Percentiles rank a stretch among this genome's conserved stretches.
phyloP scores from a whole-genome alignment of 2,888 invertebrate genomes.

The Euplexia lucipara region DNA sequence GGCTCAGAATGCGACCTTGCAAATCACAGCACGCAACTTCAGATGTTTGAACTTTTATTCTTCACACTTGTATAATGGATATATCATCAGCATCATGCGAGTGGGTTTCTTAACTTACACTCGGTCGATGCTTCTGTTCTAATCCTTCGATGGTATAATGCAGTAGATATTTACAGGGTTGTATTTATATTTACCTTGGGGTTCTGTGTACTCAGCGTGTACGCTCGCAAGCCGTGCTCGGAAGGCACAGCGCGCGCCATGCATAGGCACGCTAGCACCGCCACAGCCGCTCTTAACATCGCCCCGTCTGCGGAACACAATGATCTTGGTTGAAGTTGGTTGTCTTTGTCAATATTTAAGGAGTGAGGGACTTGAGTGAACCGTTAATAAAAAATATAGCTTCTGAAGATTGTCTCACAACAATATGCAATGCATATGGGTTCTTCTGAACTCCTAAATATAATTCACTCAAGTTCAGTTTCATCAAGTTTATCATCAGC shows the following conservation, averaged over 20 bases:
- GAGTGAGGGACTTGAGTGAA: constrained; percentile 27
- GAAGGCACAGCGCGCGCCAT: constrained; percentile 87
- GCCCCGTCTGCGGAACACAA: constrained; percentile 81
- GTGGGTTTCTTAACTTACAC: constrained; percentile 15
- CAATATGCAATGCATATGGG: not conserved
- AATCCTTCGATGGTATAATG: not conserved
- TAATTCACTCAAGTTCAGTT: not conserved
- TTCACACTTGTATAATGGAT: not conserved
- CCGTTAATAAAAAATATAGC: constrained; percentile 29
- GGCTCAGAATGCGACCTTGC: not conserved
- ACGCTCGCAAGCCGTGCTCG: constrained; percentile 79
- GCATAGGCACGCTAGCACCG: constrained; percentile 88
- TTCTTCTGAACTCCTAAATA: not conserved
- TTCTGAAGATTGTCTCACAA: not conserved
- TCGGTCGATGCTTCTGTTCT: constrained; percentile 22
- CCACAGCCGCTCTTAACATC: constrained; percentile 87
- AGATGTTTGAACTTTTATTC: constrained; percentile 10
- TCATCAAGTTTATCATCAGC: not conserved
- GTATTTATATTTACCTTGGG: constrained; percentile 79
- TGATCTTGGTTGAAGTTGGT: constrained; percentile 35
- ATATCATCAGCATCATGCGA: not conserved
- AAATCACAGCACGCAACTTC: not conserved
- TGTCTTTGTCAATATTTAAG: constrained; percentile 47
- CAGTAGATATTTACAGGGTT: constrained; percentile 52
- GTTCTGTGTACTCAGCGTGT: constrained; percentile 77